Evolutionary conservation across 2,888 invertebrate species (phyloP), one percentile per base, ranked within the genome.

Genomic region (Polymixis flavicincta): DNA sequence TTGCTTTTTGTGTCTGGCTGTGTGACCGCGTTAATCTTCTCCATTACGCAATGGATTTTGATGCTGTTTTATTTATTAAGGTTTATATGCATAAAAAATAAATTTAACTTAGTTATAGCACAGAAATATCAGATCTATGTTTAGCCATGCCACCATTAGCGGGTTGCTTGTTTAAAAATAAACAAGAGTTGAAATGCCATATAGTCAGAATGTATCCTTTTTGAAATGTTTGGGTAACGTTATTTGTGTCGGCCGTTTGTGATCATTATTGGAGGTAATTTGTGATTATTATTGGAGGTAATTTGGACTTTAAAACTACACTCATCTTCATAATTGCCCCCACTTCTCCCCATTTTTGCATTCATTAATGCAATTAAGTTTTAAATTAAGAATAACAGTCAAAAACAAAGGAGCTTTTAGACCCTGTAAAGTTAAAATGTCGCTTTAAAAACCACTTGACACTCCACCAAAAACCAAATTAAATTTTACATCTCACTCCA

Each of bases 391-490:
- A 52, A 48, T 22, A 68, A 19, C 6, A 25, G 1, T 9, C 4
- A 48, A 67, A 32, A 25, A n/a, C 37, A 68, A n/a, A 32, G 2
- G 19, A 52, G 6, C 2, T 42, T 25, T 50, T 14, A 19, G 78
- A 28, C n/a, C 5, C 32, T n/a, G 9, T 9, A 42, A 64, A 45
- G 5, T 55, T 55, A 42, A 67, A 64, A 19, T 13, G 2, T 25
- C 22, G 1, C n/a, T 64, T 5, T 25, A 37, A 52, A 60, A 82
- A 2, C 54, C 28, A 60, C 50, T 71, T 22, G 4, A 55, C 63
- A 71, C 68, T 70, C 28, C 13, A 60, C 60, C 22, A 50, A 74
- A 78, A 59, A 22, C 11, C 50, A 60, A 67, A 76, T 70, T 22
- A 71, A 71, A 65, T 61, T 72, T 52, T 14, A 71, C 52, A 50